A percentile compares a stretch with the other conserved stretches of the same genome.
These are phyloP conservation scores for Dolichopus griseipennis DNA, from an alignment of 2,888 invertebrate species.

Conservation along the genomic window DNA sequence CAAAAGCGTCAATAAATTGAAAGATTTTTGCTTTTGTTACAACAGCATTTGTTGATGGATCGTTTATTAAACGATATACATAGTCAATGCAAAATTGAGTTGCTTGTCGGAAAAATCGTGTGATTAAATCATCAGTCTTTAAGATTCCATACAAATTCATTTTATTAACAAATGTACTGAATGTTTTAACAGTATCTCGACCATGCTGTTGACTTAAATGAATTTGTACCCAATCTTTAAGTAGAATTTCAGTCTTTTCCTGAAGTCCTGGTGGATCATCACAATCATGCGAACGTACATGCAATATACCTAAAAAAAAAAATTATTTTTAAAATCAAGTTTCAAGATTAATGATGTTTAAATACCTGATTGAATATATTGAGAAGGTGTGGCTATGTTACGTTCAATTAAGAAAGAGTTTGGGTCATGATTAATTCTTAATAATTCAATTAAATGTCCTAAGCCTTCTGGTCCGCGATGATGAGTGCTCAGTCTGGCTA, in stretches of 20 bases:
- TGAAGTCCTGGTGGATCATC: conserved; percentile 89
- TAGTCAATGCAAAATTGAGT: conserved; percentile 94
- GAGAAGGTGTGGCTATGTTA: conserved; percentile 67
- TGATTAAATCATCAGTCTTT: conserved; percentile 95
- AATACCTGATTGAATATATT: conserved; percentile 89
- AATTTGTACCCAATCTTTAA: conserved; percentile 92
- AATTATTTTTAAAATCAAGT: neutral
- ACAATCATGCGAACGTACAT: conserved; percentile 61
- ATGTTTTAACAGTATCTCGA: conserved; percentile 81
- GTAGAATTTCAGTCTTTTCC: conserved; percentile 87
- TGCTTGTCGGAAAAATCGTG: conserved; percentile 91
- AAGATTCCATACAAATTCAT: conserved; percentile 95
- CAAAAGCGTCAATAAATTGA: conserved; percentile 90
- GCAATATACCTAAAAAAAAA: conserved; percentile 35
- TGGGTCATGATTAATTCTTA: conserved; percentile 66
- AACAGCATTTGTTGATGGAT: conserved; percentile 57
- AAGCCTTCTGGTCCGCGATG: conserved; percentile 76
- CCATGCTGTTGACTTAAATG: conserved; percentile 70
- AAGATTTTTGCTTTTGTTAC: conserved; percentile 84
- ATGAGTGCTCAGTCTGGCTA: conserved; percentile 67
- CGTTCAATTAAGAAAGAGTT: conserved; percentile 65
- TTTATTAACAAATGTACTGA: conserved; percentile 87
- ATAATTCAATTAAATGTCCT: conserved; percentile 68
- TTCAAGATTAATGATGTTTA: too few relatives aligned
- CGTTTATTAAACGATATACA: conserved; percentile 74